Base-by-base conservation (phyloP, 2,797 vertebrate species). In the Knipowitschia caucasica region DNA sequence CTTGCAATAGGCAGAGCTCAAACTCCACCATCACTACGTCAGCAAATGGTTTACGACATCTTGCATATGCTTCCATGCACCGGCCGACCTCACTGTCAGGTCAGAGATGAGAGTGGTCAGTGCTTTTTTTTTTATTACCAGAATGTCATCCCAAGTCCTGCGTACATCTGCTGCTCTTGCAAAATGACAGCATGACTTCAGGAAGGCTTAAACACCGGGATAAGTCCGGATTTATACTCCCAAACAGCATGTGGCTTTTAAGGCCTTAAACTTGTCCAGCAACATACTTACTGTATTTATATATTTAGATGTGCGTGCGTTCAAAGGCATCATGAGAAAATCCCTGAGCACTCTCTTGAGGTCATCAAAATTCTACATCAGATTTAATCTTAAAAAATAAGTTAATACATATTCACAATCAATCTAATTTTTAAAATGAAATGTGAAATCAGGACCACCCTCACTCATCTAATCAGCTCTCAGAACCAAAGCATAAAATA, bases 161-260 rank as follows among this genome's bases (percentile, higher is more conserved):
- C 26, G 20, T 25, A 18, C 45, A 47, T 12, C 31, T 17, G 20
- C 26, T 15, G 40, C 47, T 33, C 40, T 39, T 49, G 23, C 36
- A 31, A 59, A 55, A 59, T 18, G 10, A 15, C 52, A 31, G 44
- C 36, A 33, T 17, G 21, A 44, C 15, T 56, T 50, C 27, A 33
- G 39, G 9, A 20, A 52, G 35, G 39, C 64, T 59, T 31, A n/a
- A 52, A 31, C 44, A 33, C 29, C 34, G 26, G 51, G 53, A 58
- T 58, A 54, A 54, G 20, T 59, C 44, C 21, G 62, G 55, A 58
- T 59, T 54, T 54, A 43, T 14, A 43, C 17, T 11, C 21, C 18
- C 50, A 43, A 59, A 43, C 36, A 25, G 23, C 23, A 12, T 44
- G 56, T 51, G 27, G 26, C 26, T 56, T 46, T 56, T 56, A 29